Conservation (phyloP, 2,888 invertebrate species). For the Standfussiana lucernea region DNA sequence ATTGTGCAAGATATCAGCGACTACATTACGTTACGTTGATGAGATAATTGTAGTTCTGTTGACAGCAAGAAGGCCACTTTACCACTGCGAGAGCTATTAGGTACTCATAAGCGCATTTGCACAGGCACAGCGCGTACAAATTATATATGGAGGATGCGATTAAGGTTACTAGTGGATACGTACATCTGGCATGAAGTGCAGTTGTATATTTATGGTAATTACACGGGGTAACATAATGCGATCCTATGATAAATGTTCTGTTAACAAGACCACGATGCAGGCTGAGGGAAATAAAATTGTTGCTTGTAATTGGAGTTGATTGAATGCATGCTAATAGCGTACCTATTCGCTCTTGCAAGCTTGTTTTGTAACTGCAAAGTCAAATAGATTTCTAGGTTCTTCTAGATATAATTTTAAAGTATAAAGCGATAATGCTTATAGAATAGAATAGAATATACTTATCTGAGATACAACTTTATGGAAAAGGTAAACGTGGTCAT, state of each 20-base stretch:
- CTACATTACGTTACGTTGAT: slow-evolving; percentile 75
- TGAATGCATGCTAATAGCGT: slow-evolving; percentile 31
- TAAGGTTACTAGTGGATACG: slow-evolving; percentile 40
- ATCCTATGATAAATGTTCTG: slow-evolving; percentile 60
- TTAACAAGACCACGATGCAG: slow-evolving; percentile 56
- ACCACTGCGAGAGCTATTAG: slow-evolving; percentile 48
- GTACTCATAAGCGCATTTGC: slow-evolving; percentile 58
- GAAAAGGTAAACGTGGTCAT: neutral
- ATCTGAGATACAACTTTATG: neutral
- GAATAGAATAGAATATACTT: too few species aligned
- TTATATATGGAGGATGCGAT: slow-evolving; percentile 53
- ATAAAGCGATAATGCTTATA: neutral
- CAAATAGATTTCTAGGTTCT: neutral
- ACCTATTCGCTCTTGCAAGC: neutral
- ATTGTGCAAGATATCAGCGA: slow-evolving; percentile 75
- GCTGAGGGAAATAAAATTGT: slow-evolving; percentile 53
- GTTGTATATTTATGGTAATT: slow-evolving; percentile 61
- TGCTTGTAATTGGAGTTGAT: slow-evolving; percentile 42
- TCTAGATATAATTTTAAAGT: neutral
- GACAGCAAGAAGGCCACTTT: slow-evolving; percentile 70
- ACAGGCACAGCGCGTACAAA: slow-evolving; percentile 47
- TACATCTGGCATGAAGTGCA: slow-evolving; percentile 47
- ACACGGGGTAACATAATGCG: slow-evolving; percentile 48
- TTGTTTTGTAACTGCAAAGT: slow-evolving; percentile 14
- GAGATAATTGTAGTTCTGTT: slow-evolving; percentile 78